Evolutionary conservation across 2,113 vertebrate species (phyloP), one percentile per base, ranked within the genome.

Genomic region (Xenopus tropicalis): DNA sequence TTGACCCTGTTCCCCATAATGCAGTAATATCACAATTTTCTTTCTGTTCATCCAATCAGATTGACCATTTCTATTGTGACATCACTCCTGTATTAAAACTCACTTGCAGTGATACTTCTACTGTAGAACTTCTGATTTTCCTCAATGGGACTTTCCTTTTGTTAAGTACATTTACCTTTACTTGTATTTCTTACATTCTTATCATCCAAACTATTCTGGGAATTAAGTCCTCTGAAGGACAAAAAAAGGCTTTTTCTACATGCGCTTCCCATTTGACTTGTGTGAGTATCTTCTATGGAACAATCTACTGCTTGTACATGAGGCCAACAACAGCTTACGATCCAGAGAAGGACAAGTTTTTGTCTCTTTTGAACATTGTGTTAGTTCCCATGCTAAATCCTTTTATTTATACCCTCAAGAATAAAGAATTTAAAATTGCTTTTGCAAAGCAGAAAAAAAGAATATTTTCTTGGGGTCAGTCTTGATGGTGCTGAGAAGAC

Each of bases 201-300:
- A 23, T 59, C 2, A 24, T 59, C 11, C 10, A 10, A 12, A 13
- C 22, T 24, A 59, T 59, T 23, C 10, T 59, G 21, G 6, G 57
- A 4, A 59, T 59, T 24, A 11, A 12, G 7, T 59, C 57, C 3
- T 16, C 20, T 23, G 21, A 23, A 17, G 20, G 57, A 11, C 14
- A 17, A 17, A 19, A 19, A 21, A 66, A 71, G 11, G 57, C 44
- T 9, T 71, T 63, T 52, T 63, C 82, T 74, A 83, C 81, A 25
- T 84, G 81, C 0, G 65, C 78, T 22, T 70, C 83, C 0, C 83
- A 79, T 61, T 66, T 83, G 61, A 65, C 29, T 11, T 64, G 61
- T 43, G 48, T 65, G 8, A 19, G 5, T 13, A 22, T 65, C 6
- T 72, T 43, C 51, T 72, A 65, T 65, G 61, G 71, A 11, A 72